phyloP scores from a whole-genome alignment of 2,797 vertebrate species.

The Ispidina picta region DNA sequence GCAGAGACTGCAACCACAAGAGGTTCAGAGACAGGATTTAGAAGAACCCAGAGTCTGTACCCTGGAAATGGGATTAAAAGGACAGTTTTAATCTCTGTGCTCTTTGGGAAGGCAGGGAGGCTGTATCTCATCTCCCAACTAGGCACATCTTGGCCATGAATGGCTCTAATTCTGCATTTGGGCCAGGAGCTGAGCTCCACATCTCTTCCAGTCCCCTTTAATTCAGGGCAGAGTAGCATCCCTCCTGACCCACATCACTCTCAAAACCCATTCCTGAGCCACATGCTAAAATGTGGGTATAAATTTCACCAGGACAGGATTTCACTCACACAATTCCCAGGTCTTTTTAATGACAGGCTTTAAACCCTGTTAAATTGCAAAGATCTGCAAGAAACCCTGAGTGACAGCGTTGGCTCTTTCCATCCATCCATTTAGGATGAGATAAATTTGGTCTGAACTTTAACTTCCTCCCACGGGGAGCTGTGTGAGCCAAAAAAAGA shows the following conservation, averaged over 20 bases:
- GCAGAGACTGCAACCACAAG: background rate
- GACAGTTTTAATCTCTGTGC: background rate
- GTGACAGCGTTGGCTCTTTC: background rate
- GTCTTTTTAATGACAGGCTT: background rate
- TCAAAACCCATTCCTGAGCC: background rate
- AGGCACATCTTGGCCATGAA: background rate
- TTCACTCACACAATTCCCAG: background rate
- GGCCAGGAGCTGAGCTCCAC: background rate
- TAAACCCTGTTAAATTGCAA: background rate
- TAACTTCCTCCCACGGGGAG: constrained; percentile 20
- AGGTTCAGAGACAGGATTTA: background rate
- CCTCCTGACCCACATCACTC: background rate
- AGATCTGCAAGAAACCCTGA: background rate
- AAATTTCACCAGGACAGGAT: background rate
- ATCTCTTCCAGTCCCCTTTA: background rate
- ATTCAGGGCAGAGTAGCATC: rapidly evolving
- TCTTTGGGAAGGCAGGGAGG: background rate
- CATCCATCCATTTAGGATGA: background rate
- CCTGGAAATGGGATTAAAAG: background rate
- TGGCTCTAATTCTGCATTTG: background rate
- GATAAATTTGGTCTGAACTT: constrained; percentile 39
- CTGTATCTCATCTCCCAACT: background rate
- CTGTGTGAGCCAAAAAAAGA: constrained; percentile 17
- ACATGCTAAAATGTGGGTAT: background rate
- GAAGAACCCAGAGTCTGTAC: background rate